phyloP scores from a whole-genome alignment of 2,797 vertebrate species.

The Coranthus polyacanthus region DNA sequence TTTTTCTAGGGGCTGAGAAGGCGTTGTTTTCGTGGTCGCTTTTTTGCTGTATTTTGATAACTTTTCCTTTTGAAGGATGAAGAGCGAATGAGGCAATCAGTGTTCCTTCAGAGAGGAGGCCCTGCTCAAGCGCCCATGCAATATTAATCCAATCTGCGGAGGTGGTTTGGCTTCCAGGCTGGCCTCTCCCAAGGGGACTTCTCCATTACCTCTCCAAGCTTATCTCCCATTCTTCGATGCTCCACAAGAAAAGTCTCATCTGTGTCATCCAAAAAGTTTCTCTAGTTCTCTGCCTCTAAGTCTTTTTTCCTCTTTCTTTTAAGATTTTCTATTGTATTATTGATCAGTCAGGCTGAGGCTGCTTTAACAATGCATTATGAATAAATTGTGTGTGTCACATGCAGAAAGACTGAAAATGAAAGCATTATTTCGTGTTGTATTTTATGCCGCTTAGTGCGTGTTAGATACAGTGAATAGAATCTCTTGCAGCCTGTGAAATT shows the following conservation, averaged over 20 bases:
- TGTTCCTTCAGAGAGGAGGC: conserved; percentile 42
- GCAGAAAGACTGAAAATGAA: conserved; percentile 27
- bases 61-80: conserved; percentile 57
- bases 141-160: conserved; percentile 81
- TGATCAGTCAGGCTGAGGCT: conserved; percentile 55
- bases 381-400: too few relatives aligned
- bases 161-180: conserved; percentile 73
- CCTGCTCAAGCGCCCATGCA: conserved; percentile 66
- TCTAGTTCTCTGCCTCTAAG: conserved; percentile 33
- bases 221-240: conserved; percentile 68
- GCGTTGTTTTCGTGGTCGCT: conserved; percentile 47
- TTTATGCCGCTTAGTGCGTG: conserved; percentile 11
- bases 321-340: conserved; percentile 62
- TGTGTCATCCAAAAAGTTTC: conserved; percentile 55
- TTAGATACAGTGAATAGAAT: neutral
- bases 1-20: conserved; percentile 22
- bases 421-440: conserved; percentile 8
- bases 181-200: conserved; percentile 58
- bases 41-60: conserved; percentile 44
- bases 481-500: neutral
- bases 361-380: conserved; percentile 52
- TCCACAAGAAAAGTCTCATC: conserved; percentile 35
- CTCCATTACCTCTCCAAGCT: conserved; percentile 75
- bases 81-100: conserved; percentile 69
- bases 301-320: conserved; percentile 32